These are phyloP conservation scores for Ispidina lecontei DNA, from an alignment of 2,797 vertebrate species.

Conservation along the genomic window DNA sequence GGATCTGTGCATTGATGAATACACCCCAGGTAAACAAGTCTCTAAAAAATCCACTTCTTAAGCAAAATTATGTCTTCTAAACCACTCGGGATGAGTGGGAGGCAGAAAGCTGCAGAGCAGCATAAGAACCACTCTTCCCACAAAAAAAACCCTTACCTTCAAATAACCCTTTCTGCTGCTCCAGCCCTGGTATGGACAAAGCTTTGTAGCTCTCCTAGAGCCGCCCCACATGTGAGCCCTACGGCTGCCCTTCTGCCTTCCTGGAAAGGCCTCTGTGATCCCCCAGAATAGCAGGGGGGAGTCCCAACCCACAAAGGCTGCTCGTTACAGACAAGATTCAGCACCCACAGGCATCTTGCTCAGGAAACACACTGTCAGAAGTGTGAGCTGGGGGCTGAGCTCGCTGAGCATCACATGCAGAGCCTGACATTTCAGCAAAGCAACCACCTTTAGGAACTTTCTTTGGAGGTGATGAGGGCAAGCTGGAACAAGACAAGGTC, in stretches of 20 bases:
- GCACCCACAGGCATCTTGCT: accelerated
- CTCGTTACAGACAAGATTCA: accelerated
- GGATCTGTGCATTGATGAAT: background rate
- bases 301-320: accelerated
- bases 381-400: accelerated
- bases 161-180: background rate
- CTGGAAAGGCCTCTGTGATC: background rate
- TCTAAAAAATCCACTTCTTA: accelerated
- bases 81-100: accelerated
- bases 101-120: background rate
- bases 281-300: background rate
- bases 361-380: background rate
- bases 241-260: background rate
- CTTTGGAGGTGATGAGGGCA: accelerated
- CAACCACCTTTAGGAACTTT: background rate
- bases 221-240: accelerated
- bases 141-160: background rate
- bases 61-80: background rate
- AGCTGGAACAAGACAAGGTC: background rate
- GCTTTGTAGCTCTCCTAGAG: background rate
- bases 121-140: accelerated
- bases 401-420: accelerated
- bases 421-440: accelerated
- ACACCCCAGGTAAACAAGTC: background rate
- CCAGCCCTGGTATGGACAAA: accelerated